Evolutionary conservation across 2,888 invertebrate species (phyloP), one percentile per base, ranked within the genome.

Genomic region (Euclidia mi): DNA sequence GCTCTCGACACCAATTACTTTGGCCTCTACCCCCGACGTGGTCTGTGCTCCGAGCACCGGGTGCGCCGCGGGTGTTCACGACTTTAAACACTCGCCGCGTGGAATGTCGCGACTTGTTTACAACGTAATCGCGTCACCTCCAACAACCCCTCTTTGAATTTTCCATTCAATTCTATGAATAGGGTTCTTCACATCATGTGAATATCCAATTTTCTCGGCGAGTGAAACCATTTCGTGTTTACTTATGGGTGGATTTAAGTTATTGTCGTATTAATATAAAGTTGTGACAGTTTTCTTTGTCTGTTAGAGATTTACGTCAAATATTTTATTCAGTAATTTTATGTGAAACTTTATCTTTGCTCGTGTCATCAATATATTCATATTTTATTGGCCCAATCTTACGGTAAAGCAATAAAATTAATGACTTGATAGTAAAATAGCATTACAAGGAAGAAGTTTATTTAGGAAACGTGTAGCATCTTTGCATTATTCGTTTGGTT

Each of bases 91-190:
- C 82, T 83, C 76, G 82, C 20, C 7, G 81, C 70, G 88, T 10
- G 87, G 87, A 88, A 89, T 87, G 90, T 85, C 77, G 81, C 71
- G 76, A 84, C 72, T 88, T 89, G 91, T 91, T 92, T 90, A 92
- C 92, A 91, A 84, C 83, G 82, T 88, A 85, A 90, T 92, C 86
- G 78, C 71, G 69, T 71, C 71, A 82, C 82, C 82, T 75, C 65
- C 56, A 62, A 60, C 63, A n/a, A 68, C 58, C 57, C 68, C 20
- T n/a, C 17, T 76, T 78, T 76, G 73, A 74, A 79, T 79, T 82
- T 84, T 83, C 78, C 79, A 79, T 82, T 84, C 77, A 83, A 75
- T 67, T 76, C 72, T 83, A 79, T 84, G 79, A 88, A 84, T 88
- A 81, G 82, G 82, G 84, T 75, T 81, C n/a, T n/a, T n/a, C 82